These are phyloP conservation scores for Erythrolamprus reginae DNA, from an alignment of 2,113 vertebrate genomes.

Conservation along the genomic window DNA sequence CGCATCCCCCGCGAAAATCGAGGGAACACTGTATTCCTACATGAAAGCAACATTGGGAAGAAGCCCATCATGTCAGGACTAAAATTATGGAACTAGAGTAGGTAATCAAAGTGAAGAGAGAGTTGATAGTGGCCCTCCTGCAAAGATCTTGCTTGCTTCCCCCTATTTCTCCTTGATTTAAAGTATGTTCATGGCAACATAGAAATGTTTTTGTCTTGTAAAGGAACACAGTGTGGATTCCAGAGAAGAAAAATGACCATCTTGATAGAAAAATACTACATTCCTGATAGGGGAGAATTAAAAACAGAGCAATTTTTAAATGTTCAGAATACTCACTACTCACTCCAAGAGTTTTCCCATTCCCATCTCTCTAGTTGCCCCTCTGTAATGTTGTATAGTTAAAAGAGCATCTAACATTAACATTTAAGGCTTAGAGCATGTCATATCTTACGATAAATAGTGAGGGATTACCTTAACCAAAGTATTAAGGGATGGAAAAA, in stretches of 20 bases:
- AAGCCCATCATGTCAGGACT: not conserved
- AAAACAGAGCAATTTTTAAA: not conserved
- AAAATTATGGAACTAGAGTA: too few relatives aligned
- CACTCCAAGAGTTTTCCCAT: not conserved
- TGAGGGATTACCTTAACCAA: not conserved
- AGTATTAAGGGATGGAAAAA: not conserved
- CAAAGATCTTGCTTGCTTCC: not conserved
- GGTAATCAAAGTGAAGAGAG: not conserved
- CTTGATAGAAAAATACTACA: not conserved
- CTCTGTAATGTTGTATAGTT: not conserved
- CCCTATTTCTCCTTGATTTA: not conserved
- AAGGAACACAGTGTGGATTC: not conserved
- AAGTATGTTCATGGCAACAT: not conserved
- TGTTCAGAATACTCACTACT: not conserved
- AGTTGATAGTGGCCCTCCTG: not conserved
- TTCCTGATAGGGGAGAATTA: not conserved
- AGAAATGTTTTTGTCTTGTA: not conserved
- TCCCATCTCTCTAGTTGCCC: not conserved
- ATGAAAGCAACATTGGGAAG: not conserved
- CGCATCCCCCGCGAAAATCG: too few relatives aligned
- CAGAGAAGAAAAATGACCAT: not conserved
- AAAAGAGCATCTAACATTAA: not conserved
- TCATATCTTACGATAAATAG: not conserved
- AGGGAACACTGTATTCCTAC: too few relatives aligned
- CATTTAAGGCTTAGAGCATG: not conserved